Conservation (phyloP, 2,113 vertebrate genomes). For the Xyliphius kryptos region DNA sequence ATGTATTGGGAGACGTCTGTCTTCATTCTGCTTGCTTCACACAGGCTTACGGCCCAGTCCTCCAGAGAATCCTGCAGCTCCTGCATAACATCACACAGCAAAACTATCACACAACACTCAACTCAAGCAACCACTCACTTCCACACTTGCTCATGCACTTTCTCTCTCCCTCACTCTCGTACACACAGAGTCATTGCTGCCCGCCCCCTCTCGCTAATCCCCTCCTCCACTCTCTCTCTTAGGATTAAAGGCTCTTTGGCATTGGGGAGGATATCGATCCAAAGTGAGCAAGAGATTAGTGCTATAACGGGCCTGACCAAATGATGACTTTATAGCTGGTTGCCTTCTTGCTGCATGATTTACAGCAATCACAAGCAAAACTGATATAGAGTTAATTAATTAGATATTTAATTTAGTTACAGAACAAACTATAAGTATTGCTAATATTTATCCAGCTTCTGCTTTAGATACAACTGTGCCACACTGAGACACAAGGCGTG, state of each 20-base stretch:
- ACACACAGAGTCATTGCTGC: slow-evolving; percentile 9
- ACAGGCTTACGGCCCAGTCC: slow-evolving; percentile 73
- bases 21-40: slow-evolving; percentile 73
- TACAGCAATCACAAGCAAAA: neutral
- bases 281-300: neutral
- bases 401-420: neutral
- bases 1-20: slow-evolving; percentile 70
- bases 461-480: neutral
- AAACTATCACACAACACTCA: too few species aligned
- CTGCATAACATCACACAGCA: slow-evolving; percentile 78
- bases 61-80: slow-evolving; percentile 76
- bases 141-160: too few species aligned
- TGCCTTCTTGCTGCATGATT: neutral
- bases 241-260: slow-evolving; percentile 59
- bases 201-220: slow-evolving; percentile 5
- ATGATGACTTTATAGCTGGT: slow-evolving; percentile 10
- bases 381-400: neutral
- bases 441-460: neutral
- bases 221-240: slow-evolving; percentile 24
- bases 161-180: slow-evolving; percentile 9
- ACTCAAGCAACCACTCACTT: too few species aligned
- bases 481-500: neutral
- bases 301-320: slow-evolving; percentile 4
- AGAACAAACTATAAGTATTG: neutral
- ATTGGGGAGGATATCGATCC: slow-evolving; percentile 50